These are phyloP conservation scores for Pheosia tremula DNA, from an alignment of 2,888 invertebrate species.

Conservation along the genomic window DNA sequence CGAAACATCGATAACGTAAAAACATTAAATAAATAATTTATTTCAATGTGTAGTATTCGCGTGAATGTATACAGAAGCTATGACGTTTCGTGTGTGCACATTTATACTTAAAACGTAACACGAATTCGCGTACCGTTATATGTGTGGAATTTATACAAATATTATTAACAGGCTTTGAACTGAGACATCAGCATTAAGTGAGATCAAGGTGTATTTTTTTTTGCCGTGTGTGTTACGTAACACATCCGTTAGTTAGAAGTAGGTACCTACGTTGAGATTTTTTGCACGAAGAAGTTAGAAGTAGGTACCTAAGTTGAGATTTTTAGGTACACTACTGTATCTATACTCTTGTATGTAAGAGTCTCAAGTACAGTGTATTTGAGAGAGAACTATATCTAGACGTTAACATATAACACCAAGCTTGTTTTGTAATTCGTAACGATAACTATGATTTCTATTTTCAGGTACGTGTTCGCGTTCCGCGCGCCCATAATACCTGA, in stretches of 20 bases:
- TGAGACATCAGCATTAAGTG: neutral
- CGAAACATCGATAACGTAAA: too few relatives aligned
- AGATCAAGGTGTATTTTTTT: neutral
- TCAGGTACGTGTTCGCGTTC: slow-evolving; percentile 85
- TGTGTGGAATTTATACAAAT: neutral
- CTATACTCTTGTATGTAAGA: too few relatives aligned
- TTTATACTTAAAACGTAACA: neutral
- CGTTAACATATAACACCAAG: neutral
- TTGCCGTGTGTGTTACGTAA: too few relatives aligned
- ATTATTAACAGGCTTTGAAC: neutral
- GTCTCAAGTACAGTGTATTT: neutral
- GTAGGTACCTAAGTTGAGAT: too few relatives aligned
- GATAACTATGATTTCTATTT: slow-evolving; percentile 20
- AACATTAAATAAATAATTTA: too few relatives aligned
- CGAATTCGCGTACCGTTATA: neutral
- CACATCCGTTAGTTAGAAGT: too few relatives aligned
- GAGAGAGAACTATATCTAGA: neutral
- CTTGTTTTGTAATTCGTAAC: neutral
- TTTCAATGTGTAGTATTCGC: too few relatives aligned
- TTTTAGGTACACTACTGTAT: too few relatives aligned
- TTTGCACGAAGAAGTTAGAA: too few relatives aligned
- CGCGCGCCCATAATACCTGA: slow-evolving; percentile 84
- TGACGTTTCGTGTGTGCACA: too few relatives aligned
- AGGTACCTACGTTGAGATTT: too few relatives aligned
- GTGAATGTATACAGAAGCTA: too few relatives aligned